phyloP scores from a whole-genome alignment of 2,797 vertebrate species.

The Gadopsis marmoratus region DNA sequence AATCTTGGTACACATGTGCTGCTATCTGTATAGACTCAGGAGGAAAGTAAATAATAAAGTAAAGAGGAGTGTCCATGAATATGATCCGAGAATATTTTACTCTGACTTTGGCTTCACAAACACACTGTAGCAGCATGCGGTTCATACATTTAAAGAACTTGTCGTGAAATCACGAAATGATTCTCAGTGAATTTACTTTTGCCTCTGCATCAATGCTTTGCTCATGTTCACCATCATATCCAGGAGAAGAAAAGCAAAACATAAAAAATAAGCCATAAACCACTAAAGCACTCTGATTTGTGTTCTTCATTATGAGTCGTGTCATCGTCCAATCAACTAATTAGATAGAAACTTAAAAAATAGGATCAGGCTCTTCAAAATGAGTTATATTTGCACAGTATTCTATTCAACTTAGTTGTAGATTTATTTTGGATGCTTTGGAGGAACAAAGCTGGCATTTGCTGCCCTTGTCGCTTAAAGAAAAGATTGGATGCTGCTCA shows the following conservation, averaged over 20 bases:
- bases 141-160: background rate
- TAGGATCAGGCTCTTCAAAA: background rate
- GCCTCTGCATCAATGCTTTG: background rate
- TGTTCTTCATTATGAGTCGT: background rate
- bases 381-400: background rate
- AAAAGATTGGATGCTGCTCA: constrained; percentile 14
- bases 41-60: background rate
- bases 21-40: background rate
- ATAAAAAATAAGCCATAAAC: background rate
- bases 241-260: background rate
- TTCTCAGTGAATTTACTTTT: background rate
- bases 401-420: background rate
- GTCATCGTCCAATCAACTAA: background rate
- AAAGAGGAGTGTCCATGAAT: background rate
- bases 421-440: constrained; percentile 8
- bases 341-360: background rate
- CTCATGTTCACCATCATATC: background rate
- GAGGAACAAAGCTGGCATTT: constrained; percentile 11
- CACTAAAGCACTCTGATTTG: background rate
- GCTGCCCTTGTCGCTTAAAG: constrained; percentile 9
- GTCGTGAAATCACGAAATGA: background rate
- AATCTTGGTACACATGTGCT: background rate
- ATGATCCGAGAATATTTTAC: background rate
- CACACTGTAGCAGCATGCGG: background rate
- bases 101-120: background rate